Conservation (phyloP, 1,140 invertebrate genomes). For the Carposina sasakii region DNA sequence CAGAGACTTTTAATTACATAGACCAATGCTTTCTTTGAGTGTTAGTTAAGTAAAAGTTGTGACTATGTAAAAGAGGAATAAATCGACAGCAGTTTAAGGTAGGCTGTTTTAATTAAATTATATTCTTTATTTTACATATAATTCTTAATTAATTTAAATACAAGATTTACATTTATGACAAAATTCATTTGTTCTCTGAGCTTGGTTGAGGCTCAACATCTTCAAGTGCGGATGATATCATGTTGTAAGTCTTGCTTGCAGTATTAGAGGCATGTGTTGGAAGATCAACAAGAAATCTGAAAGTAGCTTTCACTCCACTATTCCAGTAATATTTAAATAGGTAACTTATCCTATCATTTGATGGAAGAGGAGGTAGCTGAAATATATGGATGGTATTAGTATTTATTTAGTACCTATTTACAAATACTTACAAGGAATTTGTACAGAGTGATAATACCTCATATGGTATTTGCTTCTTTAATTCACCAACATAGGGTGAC, state of each 20-base stretch:
- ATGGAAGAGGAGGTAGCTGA: constrained; percentile 72
- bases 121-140: constrained; percentile 33
- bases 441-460: constrained; percentile 52
- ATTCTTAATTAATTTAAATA: constrained; percentile 7
- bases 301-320: constrained; percentile 70
- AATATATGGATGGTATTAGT: no score
- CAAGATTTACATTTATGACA: no score
- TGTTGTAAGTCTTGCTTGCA: constrained; percentile 45
- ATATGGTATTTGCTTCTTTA: constrained; percentile 70
- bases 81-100: constrained; percentile 49
- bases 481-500: constrained; percentile 70
- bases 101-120: constrained; percentile 38
- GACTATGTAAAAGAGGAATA: constrained; percentile 43
- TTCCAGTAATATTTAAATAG: constrained; percentile 74
- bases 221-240: constrained; percentile 43
- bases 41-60: constrained; percentile 32
- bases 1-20: no score
- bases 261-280: constrained; percentile 62
- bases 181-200: constrained; percentile 34
- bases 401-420: no score
- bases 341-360: constrained; percentile 65
- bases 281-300: constrained; percentile 67
- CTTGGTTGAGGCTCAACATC: constrained; percentile 31
- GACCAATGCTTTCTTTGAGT: no score
- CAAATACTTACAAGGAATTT: no score